These are phyloP conservation scores for Hemicordylus capensis DNA, from an alignment of 2,113 vertebrate genomes.

Conservation along the genomic window DNA sequence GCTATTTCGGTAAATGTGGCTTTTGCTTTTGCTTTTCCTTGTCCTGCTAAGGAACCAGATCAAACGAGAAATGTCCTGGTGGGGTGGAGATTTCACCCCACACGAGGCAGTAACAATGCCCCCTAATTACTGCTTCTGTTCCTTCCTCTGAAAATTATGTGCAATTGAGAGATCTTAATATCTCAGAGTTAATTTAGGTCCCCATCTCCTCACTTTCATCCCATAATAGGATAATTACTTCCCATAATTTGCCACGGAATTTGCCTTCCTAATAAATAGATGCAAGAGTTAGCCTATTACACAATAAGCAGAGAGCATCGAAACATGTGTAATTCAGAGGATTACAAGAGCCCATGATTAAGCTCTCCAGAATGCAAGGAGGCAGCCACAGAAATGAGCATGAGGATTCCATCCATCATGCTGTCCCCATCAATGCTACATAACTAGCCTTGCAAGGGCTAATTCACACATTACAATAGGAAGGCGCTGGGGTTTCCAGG, in stretches of 20 bases:
- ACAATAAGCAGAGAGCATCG: slow-evolving; percentile 54
- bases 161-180: slow-evolving; percentile 60
- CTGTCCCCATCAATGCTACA: not conserved
- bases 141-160: slow-evolving; percentile 25
- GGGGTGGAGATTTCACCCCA: slow-evolving; percentile 55
- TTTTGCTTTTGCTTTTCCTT: not conserved
- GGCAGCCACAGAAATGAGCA: not conserved
- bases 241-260: slow-evolving; percentile 61
- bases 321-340: slow-evolving; percentile 52
- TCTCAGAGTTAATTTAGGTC: slow-evolving; percentile 64
- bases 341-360: slow-evolving; percentile 50
- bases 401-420: not conserved
- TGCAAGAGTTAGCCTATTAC: slow-evolving; percentile 59
- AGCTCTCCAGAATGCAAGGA: slow-evolving; percentile 12
- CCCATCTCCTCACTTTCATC: slow-evolving; percentile 64
- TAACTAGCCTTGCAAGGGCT: not conserved
- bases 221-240: slow-evolving; percentile 68
- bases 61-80: slow-evolving; percentile 37
- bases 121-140: slow-evolving; percentile 52
- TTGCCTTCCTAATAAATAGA: slow-evolving; percentile 56
- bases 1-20: not conserved
- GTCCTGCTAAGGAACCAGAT: slow-evolving; percentile 29
- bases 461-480: not conserved
- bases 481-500: too few relatives aligned
- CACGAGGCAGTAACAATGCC: slow-evolving; percentile 42